Evolutionary conservation across 2,888 invertebrate species (phyloP).

Genomic region (Ariolimax columbianus): DNA sequence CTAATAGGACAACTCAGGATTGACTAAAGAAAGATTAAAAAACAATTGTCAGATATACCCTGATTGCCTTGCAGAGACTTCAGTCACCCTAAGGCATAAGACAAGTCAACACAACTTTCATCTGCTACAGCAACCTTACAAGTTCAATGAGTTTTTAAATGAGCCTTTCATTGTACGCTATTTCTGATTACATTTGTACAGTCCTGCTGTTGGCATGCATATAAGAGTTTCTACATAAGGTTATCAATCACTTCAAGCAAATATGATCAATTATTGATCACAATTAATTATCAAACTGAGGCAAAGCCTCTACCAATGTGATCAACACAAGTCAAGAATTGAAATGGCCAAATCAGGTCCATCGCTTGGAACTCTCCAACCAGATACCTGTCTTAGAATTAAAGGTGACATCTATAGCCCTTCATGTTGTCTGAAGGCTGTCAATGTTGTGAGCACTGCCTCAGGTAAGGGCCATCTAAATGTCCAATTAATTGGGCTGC

Average conservation of each 20-base stretch:
- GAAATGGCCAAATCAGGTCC: neutral
- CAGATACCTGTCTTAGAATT: neutral
- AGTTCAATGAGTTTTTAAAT: no score
- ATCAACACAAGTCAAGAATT: neutral
- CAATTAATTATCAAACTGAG: neutral
- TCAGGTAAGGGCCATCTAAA: neutral
- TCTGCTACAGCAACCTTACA: no score
- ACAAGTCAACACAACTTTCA: neutral
- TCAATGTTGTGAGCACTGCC: neutral
- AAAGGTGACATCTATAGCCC: neutral
- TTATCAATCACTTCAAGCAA: neutral
- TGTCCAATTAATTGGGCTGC: neutral
- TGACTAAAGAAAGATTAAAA: no score
- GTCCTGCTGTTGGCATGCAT: neutral
- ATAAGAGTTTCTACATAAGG: neutral
- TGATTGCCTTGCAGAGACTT: neutral
- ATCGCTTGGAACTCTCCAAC: neutral
- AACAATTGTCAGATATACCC: no score
- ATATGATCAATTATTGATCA: neutral
- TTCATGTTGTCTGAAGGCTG: neutral
- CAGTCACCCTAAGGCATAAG: neutral
- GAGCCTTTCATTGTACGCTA: neutral
- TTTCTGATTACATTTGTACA: neutral
- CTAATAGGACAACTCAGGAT: no score
- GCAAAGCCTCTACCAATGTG: conserved; percentile 23